Conservation (phyloP, 2,888 invertebrate genomes). For the Drosophila nr. medialis region DNA sequence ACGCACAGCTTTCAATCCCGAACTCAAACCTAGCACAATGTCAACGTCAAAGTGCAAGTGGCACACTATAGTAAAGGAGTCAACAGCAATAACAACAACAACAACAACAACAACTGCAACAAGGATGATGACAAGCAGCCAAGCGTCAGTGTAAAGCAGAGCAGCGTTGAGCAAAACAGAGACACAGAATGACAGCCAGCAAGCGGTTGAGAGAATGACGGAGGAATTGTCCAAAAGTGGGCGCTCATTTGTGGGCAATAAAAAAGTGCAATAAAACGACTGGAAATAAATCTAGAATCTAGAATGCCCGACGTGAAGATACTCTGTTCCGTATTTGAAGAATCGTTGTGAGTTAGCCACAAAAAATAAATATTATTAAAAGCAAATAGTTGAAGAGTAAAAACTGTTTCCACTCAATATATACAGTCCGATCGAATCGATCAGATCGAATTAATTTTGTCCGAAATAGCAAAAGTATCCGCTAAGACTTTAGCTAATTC, state of each 20-base stretch:
- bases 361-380: not conserved
- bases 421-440: not conserved
- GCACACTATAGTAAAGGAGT: conserved; percentile 67
- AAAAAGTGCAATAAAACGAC: conserved; percentile 16
- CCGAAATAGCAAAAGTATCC: not conserved
- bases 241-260: conserved; percentile 26
- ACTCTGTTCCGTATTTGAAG: not conserved
- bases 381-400: not conserved
- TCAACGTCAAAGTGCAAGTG: conserved; percentile 81
- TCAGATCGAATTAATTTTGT: not conserved
- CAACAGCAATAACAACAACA: conserved; percentile 39
- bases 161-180: conserved; percentile 16
- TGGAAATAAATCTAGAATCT: too few species aligned
- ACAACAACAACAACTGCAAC: not conserved
- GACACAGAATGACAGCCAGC: conserved; percentile 44
- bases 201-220: conserved; percentile 37
- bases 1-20: conserved; percentile 18
- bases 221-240: conserved; percentile 37
- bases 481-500: not conserved
- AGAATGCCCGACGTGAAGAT: not conserved
- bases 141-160: conserved; percentile 15
- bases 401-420: not conserved
- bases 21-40: conserved; percentile 44
- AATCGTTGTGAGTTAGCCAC: not conserved
- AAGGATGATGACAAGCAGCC: conserved; percentile 26